These are phyloP conservation scores for Drepana falcataria DNA, from an alignment of 2,888 invertebrate species.

Conservation along the genomic window DNA sequence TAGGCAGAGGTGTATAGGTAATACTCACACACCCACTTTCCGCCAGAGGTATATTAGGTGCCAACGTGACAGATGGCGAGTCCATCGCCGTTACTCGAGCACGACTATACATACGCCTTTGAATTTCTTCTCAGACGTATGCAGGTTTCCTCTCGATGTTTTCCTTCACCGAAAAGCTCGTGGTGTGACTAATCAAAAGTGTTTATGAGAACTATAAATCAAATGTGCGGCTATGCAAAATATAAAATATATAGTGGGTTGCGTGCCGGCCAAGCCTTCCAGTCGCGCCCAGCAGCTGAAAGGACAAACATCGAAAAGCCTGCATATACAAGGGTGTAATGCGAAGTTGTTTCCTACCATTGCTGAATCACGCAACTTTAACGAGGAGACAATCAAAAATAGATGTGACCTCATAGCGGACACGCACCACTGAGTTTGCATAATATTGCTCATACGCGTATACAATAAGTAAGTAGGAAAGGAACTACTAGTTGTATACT, in stretches of 20 bases:
- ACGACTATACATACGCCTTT: too few species aligned
- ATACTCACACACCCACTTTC: too few species aligned
- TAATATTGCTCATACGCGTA: background rate
- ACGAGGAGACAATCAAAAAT: background rate
- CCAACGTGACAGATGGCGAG: too few species aligned
- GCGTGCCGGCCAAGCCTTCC: constrained; percentile 52
- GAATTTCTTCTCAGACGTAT: too few species aligned
- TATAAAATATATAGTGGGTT: constrained; percentile 15
- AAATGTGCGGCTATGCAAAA: constrained; percentile 3
- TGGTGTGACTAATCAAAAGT: too few species aligned
- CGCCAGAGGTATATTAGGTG: too few species aligned
- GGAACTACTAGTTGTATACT: too few species aligned
- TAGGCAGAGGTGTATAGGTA: too few species aligned
- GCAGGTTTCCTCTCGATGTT: too few species aligned
- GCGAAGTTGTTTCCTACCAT: constrained; percentile 27
- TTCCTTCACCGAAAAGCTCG: too few species aligned
- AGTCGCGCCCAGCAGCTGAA: constrained; percentile 39
- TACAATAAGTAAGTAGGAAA: background rate
- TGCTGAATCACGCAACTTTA: constrained; percentile 17
- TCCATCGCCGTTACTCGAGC: too few species aligned
- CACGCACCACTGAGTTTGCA: background rate
- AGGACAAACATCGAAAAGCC: constrained; percentile 25
- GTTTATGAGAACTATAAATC: too few species aligned
- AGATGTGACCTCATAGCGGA: background rate
- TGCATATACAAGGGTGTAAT: constrained; percentile 21